Conservation (phyloP, 2,888 invertebrate species). For the Parapristionchus giblindavisi region DNA sequence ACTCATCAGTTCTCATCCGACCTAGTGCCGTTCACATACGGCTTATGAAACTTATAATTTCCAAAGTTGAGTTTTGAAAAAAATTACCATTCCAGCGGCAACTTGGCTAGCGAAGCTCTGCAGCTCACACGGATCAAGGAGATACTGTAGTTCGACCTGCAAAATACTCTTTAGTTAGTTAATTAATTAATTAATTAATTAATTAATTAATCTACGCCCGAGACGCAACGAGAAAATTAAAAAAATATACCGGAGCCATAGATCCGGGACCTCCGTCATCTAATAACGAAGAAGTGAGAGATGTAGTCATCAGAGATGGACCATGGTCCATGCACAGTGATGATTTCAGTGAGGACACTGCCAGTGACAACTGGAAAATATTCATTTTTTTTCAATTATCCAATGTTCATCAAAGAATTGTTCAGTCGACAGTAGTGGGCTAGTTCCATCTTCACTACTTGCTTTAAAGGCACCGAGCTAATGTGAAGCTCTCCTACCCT, state of each 20-base stretch:
- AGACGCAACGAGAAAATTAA: not conserved
- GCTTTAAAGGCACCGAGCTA: no score
- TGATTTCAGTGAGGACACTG: conserved; percentile 45
- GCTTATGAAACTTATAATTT: not conserved
- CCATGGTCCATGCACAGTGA: conserved; percentile 42
- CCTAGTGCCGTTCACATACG: no score
- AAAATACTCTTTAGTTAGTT: conserved; percentile 1
- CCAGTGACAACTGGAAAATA: conserved; percentile 44
- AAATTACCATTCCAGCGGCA: conserved; percentile 80
- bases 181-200: not conserved
- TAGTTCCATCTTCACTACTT: no score
- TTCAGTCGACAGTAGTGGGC: no score
- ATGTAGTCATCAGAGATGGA: not conserved
- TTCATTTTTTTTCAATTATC: no score
- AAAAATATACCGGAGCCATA: not conserved
- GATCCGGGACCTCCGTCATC: conserved; percentile 17
- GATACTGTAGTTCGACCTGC: conserved; percentile 46
- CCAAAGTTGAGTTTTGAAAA: not conserved
- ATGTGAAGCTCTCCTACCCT: no score
- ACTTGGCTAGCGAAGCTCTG: conserved; percentile 83
- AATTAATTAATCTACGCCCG: not conserved
- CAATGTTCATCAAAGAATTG: no score
- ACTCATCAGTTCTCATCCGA: no score
- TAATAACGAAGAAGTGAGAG: conserved; percentile 30
- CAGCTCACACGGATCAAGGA: conserved; percentile 75